phyloP scores from a whole-genome alignment of 1,140 invertebrate species.

The Drosophila jambulina region DNA sequence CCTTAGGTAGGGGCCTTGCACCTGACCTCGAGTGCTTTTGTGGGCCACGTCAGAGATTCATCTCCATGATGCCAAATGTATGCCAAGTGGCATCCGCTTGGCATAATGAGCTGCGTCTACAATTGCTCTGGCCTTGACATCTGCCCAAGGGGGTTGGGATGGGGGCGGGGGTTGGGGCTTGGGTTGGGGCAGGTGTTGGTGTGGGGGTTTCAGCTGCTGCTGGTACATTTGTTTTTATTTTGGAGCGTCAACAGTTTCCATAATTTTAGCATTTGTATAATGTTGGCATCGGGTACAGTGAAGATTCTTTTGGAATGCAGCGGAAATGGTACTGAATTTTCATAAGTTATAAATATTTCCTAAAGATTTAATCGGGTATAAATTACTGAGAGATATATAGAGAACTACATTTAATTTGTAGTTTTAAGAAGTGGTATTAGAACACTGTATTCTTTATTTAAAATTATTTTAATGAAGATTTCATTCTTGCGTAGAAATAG shows the following conservation, averaged over 20 bases:
- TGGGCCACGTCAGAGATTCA: constrained; percentile 32
- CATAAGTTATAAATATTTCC: too few relatives aligned
- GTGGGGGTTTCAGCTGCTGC: not conserved
- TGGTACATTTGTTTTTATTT: constrained; percentile 61
- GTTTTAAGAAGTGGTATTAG: too few relatives aligned
- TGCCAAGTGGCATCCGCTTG: constrained; percentile 78
- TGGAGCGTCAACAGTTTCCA: constrained; percentile 44
- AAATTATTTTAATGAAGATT: too few relatives aligned
- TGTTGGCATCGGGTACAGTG: constrained; percentile 20
- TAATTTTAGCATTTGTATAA: constrained; percentile 66
- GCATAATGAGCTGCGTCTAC: constrained; percentile 76
- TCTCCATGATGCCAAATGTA: constrained; percentile 64
- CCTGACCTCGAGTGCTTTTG: constrained; percentile 45
- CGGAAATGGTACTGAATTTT: not conserved
- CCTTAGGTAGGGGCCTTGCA: constrained; percentile 21
- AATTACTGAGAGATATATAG: too few relatives aligned
- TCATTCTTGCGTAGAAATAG: too few relatives aligned
- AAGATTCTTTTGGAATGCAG: not conserved
- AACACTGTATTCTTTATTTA: too few relatives aligned
- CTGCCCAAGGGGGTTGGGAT: constrained; percentile 15
- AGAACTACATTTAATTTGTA: too few relatives aligned
- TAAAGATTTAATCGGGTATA: too few relatives aligned
- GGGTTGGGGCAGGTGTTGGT: not conserved
- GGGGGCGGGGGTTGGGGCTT: too few relatives aligned
- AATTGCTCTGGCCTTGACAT: constrained; percentile 72